These are phyloP conservation scores for Crotalus horridus DNA, from an alignment of 2,113 vertebrate species.

Conservation along the genomic window DNA sequence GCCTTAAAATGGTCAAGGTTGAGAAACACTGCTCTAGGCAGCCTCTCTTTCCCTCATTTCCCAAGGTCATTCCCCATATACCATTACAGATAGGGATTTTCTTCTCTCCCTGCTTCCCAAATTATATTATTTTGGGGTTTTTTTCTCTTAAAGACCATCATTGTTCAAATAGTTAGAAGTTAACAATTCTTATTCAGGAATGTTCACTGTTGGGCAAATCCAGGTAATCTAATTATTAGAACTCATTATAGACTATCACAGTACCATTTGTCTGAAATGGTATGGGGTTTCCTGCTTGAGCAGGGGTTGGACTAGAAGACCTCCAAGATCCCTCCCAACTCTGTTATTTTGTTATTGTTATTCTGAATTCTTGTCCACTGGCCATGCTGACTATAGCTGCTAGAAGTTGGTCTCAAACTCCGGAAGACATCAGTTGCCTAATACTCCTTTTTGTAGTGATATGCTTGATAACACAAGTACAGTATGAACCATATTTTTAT, in stretches of 20 bases:
- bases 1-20: no score
- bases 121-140: neutral
- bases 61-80: no score
- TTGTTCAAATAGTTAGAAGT: neutral
- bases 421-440: neutral
- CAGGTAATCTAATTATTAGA: neutral
- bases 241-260: neutral
- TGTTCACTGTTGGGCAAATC: neutral
- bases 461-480: neutral
- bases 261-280: no score
- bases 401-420: neutral
- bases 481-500: neutral
- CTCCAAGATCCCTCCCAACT: no score
- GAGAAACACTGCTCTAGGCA: neutral
- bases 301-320: no score
- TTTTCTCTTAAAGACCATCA: neutral
- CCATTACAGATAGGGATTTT: no score
- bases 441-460: neutral
- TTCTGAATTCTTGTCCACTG: neutral
- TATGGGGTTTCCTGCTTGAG: no score
- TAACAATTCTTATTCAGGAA: neutral
- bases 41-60: neutral
- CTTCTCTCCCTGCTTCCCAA: no score
- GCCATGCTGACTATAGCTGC: neutral
- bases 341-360: no score